A percentile compares a stretch with the other conserved stretches of the same genome.
Conservation (phyloP, 2,888 invertebrate genomes). For the Cybosia mesomella region DNA sequence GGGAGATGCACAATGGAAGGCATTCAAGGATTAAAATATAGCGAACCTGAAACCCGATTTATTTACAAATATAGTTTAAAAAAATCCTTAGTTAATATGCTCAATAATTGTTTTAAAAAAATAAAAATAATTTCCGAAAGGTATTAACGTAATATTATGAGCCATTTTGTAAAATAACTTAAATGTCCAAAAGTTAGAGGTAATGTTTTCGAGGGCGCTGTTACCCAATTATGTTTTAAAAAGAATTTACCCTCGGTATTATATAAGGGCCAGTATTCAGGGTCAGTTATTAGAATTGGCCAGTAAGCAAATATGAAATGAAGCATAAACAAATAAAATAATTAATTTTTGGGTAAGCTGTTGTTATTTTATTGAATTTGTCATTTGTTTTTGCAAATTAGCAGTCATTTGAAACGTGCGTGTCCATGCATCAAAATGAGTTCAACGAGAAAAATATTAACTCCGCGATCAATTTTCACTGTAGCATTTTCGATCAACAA, state of each 20-base stretch:
- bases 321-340: background rate
- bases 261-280: background rate
- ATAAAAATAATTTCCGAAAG: background rate
- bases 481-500: background rate
- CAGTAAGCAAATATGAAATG: background rate
- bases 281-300: background rate
- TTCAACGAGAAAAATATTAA: background rate
- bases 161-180: background rate
- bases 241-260: background rate
- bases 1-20: no score
- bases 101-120: no score
- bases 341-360: background rate
- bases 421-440: conserved; percentile 4
- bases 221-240: background rate
- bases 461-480: background rate
- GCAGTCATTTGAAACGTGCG: background rate
- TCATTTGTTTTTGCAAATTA: background rate
- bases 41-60: no score
- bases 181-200: background rate
- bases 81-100: no score
- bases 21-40: no score
- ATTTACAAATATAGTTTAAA: no score
- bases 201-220: background rate
- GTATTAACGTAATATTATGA: background rate
- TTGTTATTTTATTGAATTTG: background rate